These are phyloP conservation scores for Psittacara wagleri DNA, from an alignment of 2,113 vertebrate genomes.

Conservation along the genomic window DNA sequence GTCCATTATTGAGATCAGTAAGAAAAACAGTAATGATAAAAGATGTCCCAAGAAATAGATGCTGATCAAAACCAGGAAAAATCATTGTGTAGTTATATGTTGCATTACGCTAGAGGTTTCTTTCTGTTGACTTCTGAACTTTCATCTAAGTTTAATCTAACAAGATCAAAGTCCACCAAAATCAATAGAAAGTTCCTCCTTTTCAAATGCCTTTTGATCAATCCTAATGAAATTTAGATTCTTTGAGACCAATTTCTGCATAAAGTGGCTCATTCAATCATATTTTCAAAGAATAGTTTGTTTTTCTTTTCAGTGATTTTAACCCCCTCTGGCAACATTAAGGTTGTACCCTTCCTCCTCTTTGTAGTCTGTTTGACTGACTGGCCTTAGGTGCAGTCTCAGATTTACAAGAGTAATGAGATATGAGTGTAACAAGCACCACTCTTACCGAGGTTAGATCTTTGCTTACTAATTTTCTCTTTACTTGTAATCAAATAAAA, in stretches of 20 bases:
- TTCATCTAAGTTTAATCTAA: neutral
- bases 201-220: conserved; percentile 21
- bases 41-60: neutral
- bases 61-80: neutral
- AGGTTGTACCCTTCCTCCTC: neutral
- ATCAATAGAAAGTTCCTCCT: neutral
- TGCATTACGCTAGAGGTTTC: neutral
- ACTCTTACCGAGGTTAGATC: neutral
- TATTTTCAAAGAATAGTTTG: neutral
- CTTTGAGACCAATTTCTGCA: neutral
- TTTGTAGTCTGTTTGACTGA: neutral
- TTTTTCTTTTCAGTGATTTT: neutral
- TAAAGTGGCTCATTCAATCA: neutral
- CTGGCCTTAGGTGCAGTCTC: neutral
- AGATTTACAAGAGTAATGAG: neutral
- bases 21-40: neutral
- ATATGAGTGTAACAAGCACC: neutral
- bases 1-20: neutral
- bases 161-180: neutral
- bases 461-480: neutral
- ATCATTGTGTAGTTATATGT: neutral
- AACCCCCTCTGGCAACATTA: neutral
- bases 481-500: neutral
- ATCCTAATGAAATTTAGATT: neutral
- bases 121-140: conserved; percentile 3